Base-by-base conservation (phyloP, 1,140 invertebrate species). In the Ptiloglossa arizonensis region DNA sequence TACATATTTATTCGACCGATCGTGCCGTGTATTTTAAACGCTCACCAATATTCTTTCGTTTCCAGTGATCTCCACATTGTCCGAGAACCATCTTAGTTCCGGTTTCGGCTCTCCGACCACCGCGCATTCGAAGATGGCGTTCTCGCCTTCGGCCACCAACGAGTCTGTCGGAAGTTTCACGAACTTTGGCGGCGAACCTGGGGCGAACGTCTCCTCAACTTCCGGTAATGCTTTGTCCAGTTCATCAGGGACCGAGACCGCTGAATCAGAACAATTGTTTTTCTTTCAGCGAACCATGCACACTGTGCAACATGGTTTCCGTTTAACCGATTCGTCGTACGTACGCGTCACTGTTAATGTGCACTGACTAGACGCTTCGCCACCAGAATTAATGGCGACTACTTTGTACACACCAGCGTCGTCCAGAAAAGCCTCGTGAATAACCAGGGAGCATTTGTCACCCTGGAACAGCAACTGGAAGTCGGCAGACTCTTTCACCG, bases 401-500 rank as follows among this genome's bases (percentile, higher is more conserved):
- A 97, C 96, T 90, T 95, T 96, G 86, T 97, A 97, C 71, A 94
- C 92, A 29, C 97, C 97, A 22, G 94, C 94, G 89, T 97, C 97
- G 88, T 97, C 96, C 17, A 95, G 90, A 77, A 95, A 94, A 48
- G 95, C 95, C 88, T 96, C 95, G 79, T 95, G 94, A 50, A 97
- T 97, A 13, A 97, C 93, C 15, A 98, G 89, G 0, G 96, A 96
- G 85, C 96, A 97, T 17, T 95, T 95, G 89, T 97, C 96, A 15
- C 96, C 96, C 89, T 96, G 96, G 88, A 97, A 97, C 0, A 97
- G 91, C 13, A 97, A 88, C 84, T 97, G 96, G 85, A 97, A 95
- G 89, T 98, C 97, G 32, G 95, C 94, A 1, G 96, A 97, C 90
- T 97, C 97, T 89, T 97, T 97, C 1, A 98, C 95, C 17, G 97